These are phyloP conservation scores for Ommatoiulus sabulosus DNA, from an alignment of 2,888 invertebrate species.

Conservation along the genomic window DNA sequence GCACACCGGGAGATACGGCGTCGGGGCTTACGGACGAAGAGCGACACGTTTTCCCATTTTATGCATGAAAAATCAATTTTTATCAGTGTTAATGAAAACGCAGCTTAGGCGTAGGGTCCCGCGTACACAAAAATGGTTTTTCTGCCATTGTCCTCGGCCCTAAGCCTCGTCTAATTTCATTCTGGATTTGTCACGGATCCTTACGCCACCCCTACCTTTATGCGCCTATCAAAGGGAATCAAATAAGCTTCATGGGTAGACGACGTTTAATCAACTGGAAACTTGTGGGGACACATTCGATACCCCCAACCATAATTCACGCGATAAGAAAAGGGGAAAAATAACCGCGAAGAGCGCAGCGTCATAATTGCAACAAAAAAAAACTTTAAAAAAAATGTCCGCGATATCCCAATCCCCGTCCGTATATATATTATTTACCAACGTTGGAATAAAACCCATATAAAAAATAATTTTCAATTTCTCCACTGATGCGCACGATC, in stretches of 20 bases:
- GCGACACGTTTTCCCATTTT: slow-evolving; percentile 35
- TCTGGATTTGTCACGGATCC: slow-evolving; percentile 40
- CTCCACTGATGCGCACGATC: neutral
- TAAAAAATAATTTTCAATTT: neutral
- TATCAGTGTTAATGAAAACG: slow-evolving; percentile 43
- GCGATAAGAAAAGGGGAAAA: slow-evolving; percentile 32
- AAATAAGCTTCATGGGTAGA: slow-evolving; percentile 36
- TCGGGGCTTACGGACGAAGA: neutral
- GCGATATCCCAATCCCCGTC: neutral
- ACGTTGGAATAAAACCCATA: neutral
- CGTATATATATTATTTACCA: neutral
- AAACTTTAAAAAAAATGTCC: neutral
- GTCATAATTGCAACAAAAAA: slow-evolving; percentile 6
- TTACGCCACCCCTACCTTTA: slow-evolving; percentile 39
- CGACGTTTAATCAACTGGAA: slow-evolving; percentile 32
- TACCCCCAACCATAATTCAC: slow-evolving; percentile 18
- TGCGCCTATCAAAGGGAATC: slow-evolving; percentile 40
- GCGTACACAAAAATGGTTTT: neutral
- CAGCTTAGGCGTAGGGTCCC: slow-evolving; percentile 22
- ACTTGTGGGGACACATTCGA: slow-evolving; percentile 33
- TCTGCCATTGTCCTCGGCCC: neutral
- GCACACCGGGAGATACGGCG: slow-evolving; percentile 9
- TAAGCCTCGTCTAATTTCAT: slow-evolving; percentile 36
- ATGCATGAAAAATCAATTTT: slow-evolving; percentile 43
- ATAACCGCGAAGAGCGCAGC: neutral